These are phyloP conservation scores for Hypomecis atomaria DNA, from an alignment of 2,888 invertebrate genomes.

Conservation along the genomic window DNA sequence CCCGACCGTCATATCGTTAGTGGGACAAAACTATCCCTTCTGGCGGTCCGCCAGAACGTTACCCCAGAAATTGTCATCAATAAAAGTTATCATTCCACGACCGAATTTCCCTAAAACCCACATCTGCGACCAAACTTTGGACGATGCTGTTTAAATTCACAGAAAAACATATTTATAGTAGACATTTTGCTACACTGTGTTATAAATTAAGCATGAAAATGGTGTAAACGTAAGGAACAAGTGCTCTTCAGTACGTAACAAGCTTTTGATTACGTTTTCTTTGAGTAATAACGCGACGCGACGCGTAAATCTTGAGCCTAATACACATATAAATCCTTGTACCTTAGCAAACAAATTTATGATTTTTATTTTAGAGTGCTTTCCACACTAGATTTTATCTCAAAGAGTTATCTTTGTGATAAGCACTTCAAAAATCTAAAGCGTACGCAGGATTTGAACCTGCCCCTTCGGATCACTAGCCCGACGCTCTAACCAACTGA, in stretches of 20 bases:
- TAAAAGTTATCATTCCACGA: conserved; percentile 64
- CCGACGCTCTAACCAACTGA: too few species aligned
- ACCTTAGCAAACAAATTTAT: background rate
- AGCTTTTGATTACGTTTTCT: conserved; percentile 27
- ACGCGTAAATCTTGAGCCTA: background rate
- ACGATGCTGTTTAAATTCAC: conserved; percentile 44
- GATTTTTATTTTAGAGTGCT: too few species aligned
- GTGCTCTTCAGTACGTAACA: conserved; percentile 22
- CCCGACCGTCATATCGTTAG: conserved; percentile 55
- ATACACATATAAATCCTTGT: background rate
- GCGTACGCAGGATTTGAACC: too few species aligned
- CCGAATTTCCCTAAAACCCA: conserved; percentile 56
- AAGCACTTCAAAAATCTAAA: too few species aligned
- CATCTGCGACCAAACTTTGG: conserved; percentile 52
- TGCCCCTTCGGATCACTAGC: too few species aligned
- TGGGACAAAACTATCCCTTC: conserved; percentile 60
- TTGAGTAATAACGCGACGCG: conserved; percentile 4
- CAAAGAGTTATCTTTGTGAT: too few species aligned
- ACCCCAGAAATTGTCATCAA: conserved; percentile 67
- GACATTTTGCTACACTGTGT: conserved; percentile 26
- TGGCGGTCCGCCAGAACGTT: conserved; percentile 65
- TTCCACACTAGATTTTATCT: too few species aligned
- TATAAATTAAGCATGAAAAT: conserved; percentile 26
- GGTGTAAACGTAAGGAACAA: conserved; percentile 21
- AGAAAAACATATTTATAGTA: conserved; percentile 45